A percentile compares a stretch with the other conserved stretches of the same genome.
These are phyloP conservation scores for Epistrophe grossulariae DNA, from an alignment of 2,888 invertebrate species.

Conservation along the genomic window DNA sequence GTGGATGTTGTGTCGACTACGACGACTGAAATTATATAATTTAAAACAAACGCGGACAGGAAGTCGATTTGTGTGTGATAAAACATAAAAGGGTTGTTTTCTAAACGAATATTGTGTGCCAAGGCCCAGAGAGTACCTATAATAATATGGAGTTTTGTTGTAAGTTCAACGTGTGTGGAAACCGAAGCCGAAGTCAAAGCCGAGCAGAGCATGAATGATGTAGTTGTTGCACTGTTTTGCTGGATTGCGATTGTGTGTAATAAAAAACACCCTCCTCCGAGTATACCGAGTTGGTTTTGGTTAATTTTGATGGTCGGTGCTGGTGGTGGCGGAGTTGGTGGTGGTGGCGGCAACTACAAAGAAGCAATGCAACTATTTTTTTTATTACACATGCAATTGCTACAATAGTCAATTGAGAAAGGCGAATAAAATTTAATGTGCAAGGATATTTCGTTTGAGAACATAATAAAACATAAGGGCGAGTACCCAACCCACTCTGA, in stretches of 20 bases:
- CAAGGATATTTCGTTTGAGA: conserved; percentile 76
- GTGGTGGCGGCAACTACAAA: conserved; percentile 70
- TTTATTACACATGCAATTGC: conserved; percentile 76
- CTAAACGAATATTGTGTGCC: conserved; percentile 71
- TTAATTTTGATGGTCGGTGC: conserved; percentile 17
- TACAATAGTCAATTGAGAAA: conserved; percentile 76
- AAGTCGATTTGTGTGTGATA: conserved; percentile 75
- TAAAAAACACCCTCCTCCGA: conserved; percentile 38
- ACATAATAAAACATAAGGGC: conserved; percentile 75
- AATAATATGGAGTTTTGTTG: conserved; percentile 28
- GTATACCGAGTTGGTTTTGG: neutral
- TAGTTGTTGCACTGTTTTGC: conserved; percentile 43
- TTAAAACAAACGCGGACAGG: conserved; percentile 72
- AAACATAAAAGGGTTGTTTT: conserved; percentile 74
- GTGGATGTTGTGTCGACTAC: conserved; percentile 46
- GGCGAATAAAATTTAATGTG: conserved; percentile 75
- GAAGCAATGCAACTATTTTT: conserved; percentile 71
- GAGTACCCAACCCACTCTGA: conserved; percentile 50
- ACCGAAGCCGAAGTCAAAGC: neutral
- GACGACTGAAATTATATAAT: conserved; percentile 66
- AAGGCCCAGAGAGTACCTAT: neutral
- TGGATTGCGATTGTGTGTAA: conserved; percentile 35
- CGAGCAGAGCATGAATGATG: conserved; percentile 12
- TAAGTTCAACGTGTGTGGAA: conserved; percentile 50
- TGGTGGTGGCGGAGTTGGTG: neutral